Percentiles rank a stretch among this genome's conserved stretches.
These are phyloP conservation scores for Stichopus horrens DNA, from an alignment of 53 echinoderm and acorn worm genomes.

Conservation along the genomic window DNA sequence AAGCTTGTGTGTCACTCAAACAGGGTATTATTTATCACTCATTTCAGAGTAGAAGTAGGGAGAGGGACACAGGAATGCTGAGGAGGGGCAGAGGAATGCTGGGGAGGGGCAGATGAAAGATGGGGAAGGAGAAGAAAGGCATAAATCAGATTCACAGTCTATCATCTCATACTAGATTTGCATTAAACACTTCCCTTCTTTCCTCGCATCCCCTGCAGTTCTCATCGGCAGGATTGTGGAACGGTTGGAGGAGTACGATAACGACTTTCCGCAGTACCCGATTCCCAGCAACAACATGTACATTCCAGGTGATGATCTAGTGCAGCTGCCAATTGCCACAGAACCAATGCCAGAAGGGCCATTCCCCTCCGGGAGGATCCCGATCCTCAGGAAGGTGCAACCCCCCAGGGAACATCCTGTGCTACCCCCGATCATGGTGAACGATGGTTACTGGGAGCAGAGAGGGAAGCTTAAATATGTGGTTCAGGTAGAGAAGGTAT, in stretches of 20 bases:
- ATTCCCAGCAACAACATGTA: neutral
- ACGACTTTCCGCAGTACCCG: conserved; percentile 14
- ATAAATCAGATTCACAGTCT: too few species aligned
- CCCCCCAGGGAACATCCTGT: conserved; percentile 3
- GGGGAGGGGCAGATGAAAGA: neutral
- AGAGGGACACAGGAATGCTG: too few species aligned
- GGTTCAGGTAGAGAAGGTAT: conserved; percentile 88
- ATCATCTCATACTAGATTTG: too few species aligned
- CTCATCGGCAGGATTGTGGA: conserved; percentile 43
- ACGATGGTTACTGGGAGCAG: conserved; percentile 39
- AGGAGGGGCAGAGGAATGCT: neutral
- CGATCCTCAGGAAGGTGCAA: conserved; percentile 28
- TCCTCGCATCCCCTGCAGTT: neutral
- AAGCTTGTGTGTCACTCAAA: too few species aligned
- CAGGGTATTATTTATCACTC: too few species aligned
- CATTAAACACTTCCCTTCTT: neutral
- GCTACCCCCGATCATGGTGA: conserved; percentile 31
- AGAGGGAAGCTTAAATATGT: conserved; percentile 60
- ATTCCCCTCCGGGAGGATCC: neutral
- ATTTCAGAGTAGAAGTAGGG: too few species aligned
- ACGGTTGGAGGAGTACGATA: conserved; percentile 33
- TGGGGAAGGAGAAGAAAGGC: too few species aligned
- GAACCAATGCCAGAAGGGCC: neutral
- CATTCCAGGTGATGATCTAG: neutral
- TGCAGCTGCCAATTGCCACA: neutral